phyloP scores from a whole-genome alignment of 2,888 invertebrate species.

The Phortica magna region DNA sequence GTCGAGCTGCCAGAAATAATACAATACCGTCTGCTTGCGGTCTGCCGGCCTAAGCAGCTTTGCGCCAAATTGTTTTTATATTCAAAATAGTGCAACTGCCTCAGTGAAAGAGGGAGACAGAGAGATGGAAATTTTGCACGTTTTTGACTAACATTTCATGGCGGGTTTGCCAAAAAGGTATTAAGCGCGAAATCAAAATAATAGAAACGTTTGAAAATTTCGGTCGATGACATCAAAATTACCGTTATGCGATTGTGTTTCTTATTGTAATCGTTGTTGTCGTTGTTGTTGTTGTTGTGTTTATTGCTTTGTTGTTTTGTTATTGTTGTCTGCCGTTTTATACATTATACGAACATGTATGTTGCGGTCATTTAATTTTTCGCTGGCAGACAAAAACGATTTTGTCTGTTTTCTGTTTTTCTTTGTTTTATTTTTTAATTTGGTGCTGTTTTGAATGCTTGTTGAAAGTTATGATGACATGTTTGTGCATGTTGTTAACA shows the following conservation, averaged over 20 bases:
- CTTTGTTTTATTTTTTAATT: background rate
- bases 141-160: constrained; percentile 20
- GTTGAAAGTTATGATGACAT: constrained; percentile 17
- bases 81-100: background rate
- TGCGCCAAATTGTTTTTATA: background rate
- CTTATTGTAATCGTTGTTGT: background rate
- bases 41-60: background rate
- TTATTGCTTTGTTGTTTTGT: constrained; percentile 13
- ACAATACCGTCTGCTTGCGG: background rate
- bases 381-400: background rate
- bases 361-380: constrained; percentile 30
- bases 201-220: constrained; percentile 23
- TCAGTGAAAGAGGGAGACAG: no score
- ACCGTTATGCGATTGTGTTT: constrained; percentile 26
- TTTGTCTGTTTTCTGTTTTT: background rate
- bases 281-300: constrained; percentile 10
- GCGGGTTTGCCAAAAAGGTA: constrained; percentile 16
- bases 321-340: constrained; percentile 13
- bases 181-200: constrained; percentile 33
- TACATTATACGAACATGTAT: background rate
- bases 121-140: no score
- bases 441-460: background rate
- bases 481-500: constrained; percentile 24
- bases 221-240: constrained; percentile 33
- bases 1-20: background rate